A percentile compares a stretch with the other conserved stretches of the same genome.
phyloP scores from a whole-genome alignment of 1,140 invertebrate species.

The Archegozetes longisetosus region DNA sequence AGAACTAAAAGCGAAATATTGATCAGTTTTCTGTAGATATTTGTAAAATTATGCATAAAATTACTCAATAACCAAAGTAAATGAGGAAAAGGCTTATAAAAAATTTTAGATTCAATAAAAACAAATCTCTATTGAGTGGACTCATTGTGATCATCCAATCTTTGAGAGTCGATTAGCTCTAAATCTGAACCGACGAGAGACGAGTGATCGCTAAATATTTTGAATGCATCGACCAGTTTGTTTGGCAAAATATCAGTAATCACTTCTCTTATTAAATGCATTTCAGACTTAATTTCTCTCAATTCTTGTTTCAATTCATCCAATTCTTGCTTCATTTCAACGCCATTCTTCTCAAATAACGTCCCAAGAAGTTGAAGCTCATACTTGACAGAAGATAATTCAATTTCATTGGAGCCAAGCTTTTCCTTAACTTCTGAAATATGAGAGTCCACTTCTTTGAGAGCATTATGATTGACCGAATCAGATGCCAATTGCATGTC shows the following conservation, averaged over 20 bases:
- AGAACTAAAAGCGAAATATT: too few species aligned
- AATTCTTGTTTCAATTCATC: background rate
- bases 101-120: too few species aligned
- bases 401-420: background rate
- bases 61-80: too few species aligned
- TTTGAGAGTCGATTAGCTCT: background rate
- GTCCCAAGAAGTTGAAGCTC: background rate
- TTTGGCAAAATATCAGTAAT: background rate
- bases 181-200: background rate
- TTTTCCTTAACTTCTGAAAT: background rate
- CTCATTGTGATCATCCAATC: too few species aligned
- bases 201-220: background rate
- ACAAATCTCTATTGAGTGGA: too few species aligned
- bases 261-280: background rate
- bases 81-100: too few species aligned
- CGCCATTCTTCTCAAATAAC: background rate
- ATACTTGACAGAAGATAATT: background rate
- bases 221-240: background rate
- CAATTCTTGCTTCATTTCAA: background rate
- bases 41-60: too few species aligned
- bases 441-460: too few species aligned
- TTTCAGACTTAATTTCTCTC: background rate
- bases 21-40: too few species aligned
- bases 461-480: too few species aligned
- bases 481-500: background rate